Conservation (phyloP, 1,140 invertebrate species). For the Nilaparvata lugens region DNA sequence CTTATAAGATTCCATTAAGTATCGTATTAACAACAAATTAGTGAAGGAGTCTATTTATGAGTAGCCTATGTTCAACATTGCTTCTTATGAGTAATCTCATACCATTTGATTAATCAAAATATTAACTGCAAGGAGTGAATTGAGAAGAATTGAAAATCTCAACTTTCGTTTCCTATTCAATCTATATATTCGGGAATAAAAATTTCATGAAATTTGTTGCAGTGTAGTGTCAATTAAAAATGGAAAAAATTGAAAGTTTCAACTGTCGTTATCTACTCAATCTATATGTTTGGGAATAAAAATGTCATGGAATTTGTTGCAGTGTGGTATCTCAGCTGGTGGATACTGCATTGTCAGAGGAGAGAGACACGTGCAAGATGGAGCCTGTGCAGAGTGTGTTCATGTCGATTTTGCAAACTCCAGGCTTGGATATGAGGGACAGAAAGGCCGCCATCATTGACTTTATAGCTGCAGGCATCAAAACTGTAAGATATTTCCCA, state of each 20-base stretch:
- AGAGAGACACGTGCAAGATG: slow-evolving; percentile 38
- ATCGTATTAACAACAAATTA: too few relatives aligned
- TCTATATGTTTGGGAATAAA: slow-evolving; percentile 22
- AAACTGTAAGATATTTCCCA: slow-evolving; percentile 56
- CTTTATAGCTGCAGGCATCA: slow-evolving; percentile 77
- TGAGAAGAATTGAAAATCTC: slow-evolving; percentile 14
- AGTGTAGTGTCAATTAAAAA: slow-evolving; percentile 72
- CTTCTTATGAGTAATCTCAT: too few relatives aligned
- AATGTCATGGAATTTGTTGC: slow-evolving; percentile 23
- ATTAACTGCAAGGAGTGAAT: too few relatives aligned
- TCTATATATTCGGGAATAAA: slow-evolving; percentile 22
- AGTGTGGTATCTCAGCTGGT: slow-evolving; percentile 72
- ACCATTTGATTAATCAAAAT: too few relatives aligned
- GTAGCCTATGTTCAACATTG: too few relatives aligned
- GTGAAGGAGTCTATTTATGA: too few relatives aligned
- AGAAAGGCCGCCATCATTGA: slow-evolving; percentile 78
- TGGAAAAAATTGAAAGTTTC: slow-evolving; percentile 15
- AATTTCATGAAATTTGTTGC: slow-evolving; percentile 23
- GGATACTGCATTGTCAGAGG: slow-evolving; percentile 47
- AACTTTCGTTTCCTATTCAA: neutral
- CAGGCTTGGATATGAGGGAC: slow-evolving; percentile 61
- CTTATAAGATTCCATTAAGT: too few relatives aligned
- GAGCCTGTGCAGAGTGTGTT: slow-evolving; percentile 59
- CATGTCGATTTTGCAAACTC: slow-evolving; percentile 59
- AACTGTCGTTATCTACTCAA: slow-evolving; percentile 1